Evolutionary conservation across 2,113 vertebrate species (phyloP).

Genomic region (Promerops cafer): DNA sequence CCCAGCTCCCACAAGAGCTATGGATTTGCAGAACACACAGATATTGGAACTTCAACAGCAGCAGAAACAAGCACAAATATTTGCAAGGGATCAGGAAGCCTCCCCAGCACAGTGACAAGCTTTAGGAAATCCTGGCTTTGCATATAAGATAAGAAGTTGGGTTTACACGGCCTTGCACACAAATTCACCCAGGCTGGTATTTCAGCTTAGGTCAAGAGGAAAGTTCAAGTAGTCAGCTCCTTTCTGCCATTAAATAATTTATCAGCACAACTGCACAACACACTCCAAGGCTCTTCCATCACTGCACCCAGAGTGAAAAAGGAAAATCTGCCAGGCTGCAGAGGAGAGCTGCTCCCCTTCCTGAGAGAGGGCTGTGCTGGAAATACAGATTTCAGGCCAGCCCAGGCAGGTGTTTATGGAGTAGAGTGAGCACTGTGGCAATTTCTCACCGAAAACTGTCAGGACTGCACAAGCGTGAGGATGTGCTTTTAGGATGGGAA

Average conservation of each 20-base stretch:
- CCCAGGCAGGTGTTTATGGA: background rate
- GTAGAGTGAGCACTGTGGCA: background rate
- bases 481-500: background rate
- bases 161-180: background rate
- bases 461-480: background rate
- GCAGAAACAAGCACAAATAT: background rate
- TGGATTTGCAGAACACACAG: background rate
- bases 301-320: background rate
- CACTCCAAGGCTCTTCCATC: background rate
- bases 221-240: background rate
- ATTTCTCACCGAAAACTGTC: background rate
- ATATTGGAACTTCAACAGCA: background rate
- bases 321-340: rapidly evolving
- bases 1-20: background rate
- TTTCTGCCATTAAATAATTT: background rate
- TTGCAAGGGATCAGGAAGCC: background rate
- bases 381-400: background rate
- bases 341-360: background rate
- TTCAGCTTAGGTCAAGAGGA: background rate
- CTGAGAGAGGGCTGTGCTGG: rapidly evolving
- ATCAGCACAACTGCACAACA: background rate
- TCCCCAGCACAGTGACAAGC: background rate
- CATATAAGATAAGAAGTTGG: background rate
- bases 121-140: background rate
- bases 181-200: background rate